A percentile compares a stretch with the other conserved stretches of the same genome.
Evolutionary conservation across 1,140 invertebrate species (phyloP).

Genomic region (Drosophila mayri): DNA sequence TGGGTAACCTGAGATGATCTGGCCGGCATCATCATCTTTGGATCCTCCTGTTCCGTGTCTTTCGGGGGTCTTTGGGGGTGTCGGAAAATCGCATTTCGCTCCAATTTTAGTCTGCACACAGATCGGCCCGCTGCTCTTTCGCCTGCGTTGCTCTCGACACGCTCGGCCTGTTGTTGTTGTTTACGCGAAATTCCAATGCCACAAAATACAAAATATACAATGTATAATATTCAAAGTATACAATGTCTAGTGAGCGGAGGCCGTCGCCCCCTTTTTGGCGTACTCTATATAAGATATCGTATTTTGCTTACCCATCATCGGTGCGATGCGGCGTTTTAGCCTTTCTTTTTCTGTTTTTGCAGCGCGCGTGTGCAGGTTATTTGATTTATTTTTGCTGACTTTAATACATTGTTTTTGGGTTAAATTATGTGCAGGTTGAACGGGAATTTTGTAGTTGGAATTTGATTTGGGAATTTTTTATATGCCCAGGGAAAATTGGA

Average conservation of each 20-base stretch:
- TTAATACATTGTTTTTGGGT: slow-evolving; percentile 38
- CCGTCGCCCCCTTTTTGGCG: slow-evolving; percentile 60
- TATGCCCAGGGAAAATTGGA: too few species aligned
- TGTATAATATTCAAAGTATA: slow-evolving; percentile 20
- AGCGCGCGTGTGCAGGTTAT: slow-evolving; percentile 74
- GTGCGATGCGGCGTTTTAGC: slow-evolving; percentile 1
- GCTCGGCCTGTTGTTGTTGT: slow-evolving; percentile 43
- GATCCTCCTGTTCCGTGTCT: neutral
- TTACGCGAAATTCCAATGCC: slow-evolving; percentile 61
- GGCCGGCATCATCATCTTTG: slow-evolving; percentile 4
- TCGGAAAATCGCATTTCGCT: slow-evolving; percentile 31
- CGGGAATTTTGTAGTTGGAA: neutral
- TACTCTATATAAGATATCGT: slow-evolving; percentile 55
- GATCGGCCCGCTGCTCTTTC: slow-evolving; percentile 4
- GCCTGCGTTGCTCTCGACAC: neutral
- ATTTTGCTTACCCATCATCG: slow-evolving; percentile 52
- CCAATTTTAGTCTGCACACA: slow-evolving; percentile 30
- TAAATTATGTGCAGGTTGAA: slow-evolving; percentile 7
- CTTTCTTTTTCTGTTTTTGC: slow-evolving; percentile 16
- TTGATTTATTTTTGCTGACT: slow-evolving; percentile 69
- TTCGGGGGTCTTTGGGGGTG: neutral
- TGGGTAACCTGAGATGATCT: slow-evolving; percentile 29
- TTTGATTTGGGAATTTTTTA: too few species aligned
- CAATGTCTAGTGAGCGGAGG: slow-evolving; percentile 57
- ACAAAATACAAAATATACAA: slow-evolving; percentile 6